Evolutionary conservation across 2,797 vertebrate species (phyloP).

Genomic region (Borostomias antarcticus): DNA sequence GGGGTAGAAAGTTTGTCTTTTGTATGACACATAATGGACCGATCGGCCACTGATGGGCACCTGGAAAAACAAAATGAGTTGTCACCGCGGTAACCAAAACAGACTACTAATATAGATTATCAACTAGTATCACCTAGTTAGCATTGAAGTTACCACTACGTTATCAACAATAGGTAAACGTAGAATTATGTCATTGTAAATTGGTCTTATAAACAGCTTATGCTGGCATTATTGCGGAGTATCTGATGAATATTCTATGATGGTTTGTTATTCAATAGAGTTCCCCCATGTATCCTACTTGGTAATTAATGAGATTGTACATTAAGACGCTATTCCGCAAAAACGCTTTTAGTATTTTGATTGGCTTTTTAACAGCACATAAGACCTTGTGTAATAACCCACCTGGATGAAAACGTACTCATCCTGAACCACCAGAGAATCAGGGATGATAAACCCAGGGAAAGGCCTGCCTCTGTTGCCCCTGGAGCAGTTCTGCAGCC

Average conservation of each 20-base stretch:
- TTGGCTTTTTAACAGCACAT: constrained; percentile 10
- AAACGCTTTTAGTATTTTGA: constrained; percentile 33
- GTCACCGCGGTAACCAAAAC: not conserved
- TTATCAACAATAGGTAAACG: not conserved
- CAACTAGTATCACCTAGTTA: too few species aligned
- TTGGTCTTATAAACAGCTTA: not conserved
- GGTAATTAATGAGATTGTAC: constrained; percentile 1
- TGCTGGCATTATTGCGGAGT: not conserved
- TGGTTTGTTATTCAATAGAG: constrained; percentile 23
- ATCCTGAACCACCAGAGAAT: constrained; percentile 94
- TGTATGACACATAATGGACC: constrained; percentile 91
- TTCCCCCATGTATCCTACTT: not conserved
- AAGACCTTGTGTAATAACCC: constrained; percentile 61
- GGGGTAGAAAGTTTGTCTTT: constrained; percentile 83
- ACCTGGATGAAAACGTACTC: constrained; percentile 98
- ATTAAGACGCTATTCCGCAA: not conserved
- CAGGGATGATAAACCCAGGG: constrained; percentile 90
- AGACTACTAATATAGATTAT: not conserved
- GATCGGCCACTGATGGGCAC: constrained; percentile 86
- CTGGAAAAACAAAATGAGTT: constrained; percentile 65
- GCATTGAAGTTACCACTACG: too few species aligned
- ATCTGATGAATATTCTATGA: not conserved
- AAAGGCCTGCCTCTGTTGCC: constrained; percentile 88
- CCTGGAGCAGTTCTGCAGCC: constrained; percentile 94
- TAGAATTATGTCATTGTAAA: not conserved